Evolutionary conservation across 2,113 vertebrate genomes (phyloP), one percentile per base, ranked within the genome.

Genomic region (Syngnathus floridae): DNA sequence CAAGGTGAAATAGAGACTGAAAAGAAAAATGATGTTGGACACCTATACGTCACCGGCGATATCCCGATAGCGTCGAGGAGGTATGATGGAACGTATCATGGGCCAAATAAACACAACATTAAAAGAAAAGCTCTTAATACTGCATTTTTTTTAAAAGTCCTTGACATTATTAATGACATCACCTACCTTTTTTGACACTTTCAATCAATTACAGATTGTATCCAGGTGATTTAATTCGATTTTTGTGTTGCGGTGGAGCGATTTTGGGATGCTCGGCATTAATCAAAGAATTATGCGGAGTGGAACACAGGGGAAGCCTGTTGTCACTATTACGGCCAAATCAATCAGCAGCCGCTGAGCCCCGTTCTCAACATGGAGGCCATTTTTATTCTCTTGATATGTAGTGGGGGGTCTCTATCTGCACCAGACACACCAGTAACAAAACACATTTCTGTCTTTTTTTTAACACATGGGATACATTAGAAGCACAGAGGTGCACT

Each of bases 161-260:
- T 40, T 59, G 31, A 62, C 49, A 64, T 85, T 88, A 89, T 87
- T 82, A 85, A 90, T 87, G 82, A 38, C 43, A 74, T 61, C 60
- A 56, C 45, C 40, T 9, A 49, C 56, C 48, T 45, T 76, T 73
- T 75, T 62, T 84, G 88, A 85, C 88, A 81, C 74, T 81, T 83
- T 74, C 75, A 87, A 90, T 90, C 83, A 90, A 89, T 90, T 87
- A 87, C 76, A 78, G 84, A 88, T 87, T 73, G 81, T 82, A 89
- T 88, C 86, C 82, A 87, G 85, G 87, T 89, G 87, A 90, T 85
- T 88, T 89, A 72, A 89, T 90, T 88, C 69, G 84, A 88, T 89
- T 51, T 87, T 85, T 19, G 63, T 82, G 85, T 83, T 82, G 85
- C 86, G 69, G 76, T 37, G 82, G 75, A 81, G 84, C 65, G 75